A percentile compares a stretch with the other conserved stretches of the same genome.
phyloP scores from a whole-genome alignment of 1,140 invertebrate species.

The Drosophila ogumai region DNA sequence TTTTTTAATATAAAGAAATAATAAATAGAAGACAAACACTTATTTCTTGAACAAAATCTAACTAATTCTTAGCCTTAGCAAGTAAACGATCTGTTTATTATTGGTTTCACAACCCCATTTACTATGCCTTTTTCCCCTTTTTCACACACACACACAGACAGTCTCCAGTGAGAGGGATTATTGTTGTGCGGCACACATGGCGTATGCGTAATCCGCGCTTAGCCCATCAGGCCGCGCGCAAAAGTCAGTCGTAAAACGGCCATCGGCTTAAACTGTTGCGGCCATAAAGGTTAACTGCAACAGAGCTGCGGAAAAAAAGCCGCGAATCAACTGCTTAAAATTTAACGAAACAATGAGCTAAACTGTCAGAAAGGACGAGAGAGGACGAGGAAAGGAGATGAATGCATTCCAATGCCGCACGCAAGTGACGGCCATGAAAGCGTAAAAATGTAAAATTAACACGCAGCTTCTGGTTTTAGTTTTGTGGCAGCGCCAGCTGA shows the following conservation, averaged over 20 bases:
- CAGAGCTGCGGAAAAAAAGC: constrained; percentile 3
- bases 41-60: background rate
- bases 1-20: background rate
- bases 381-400: constrained; percentile 28
- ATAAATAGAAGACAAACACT: background rate
- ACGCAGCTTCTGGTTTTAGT: constrained; percentile 83
- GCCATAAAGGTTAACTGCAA: constrained; percentile 78
- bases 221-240: constrained; percentile 55
- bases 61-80: background rate
- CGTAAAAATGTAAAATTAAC: constrained; percentile 83
- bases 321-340: constrained; percentile 77
- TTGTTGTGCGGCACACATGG: constrained; percentile 27
- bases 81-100: background rate
- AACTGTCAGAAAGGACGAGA: constrained; percentile 40
- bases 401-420: constrained; percentile 72
- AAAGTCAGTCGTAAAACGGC: constrained; percentile 80
- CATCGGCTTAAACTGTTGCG: constrained; percentile 81
- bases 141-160: background rate
- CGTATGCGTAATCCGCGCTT: constrained; percentile 81
- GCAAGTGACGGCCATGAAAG: constrained; percentile 82
- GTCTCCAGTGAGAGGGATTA: background rate
- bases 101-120: background rate
- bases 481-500: constrained; percentile 59
- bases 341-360: constrained; percentile 78
- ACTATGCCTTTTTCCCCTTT: background rate